Base-by-base conservation (phyloP, 2,888 invertebrate genomes). In the Nineta flava region DNA sequence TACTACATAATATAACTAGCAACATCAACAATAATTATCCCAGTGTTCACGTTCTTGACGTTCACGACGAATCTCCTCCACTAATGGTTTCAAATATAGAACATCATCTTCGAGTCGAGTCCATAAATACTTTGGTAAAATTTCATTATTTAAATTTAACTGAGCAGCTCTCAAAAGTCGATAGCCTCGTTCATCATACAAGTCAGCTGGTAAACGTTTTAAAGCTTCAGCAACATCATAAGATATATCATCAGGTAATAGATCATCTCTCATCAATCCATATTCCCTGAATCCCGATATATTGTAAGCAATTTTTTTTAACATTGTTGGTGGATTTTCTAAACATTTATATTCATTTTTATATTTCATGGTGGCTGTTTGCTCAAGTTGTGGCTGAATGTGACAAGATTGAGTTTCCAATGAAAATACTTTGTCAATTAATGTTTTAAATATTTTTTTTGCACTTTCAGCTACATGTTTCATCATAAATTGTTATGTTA, bases 101-200 rank as follows among this genome's bases (percentile, higher is more conserved):
- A 76, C 72, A 64, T 94, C 93, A 65, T 92, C 84, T 62, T 95
- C 93, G 55, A 75, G 79, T 63, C 86, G 85, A 10, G 85, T 88
- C 96, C 96, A 96, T 63, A 95, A 78, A 41, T 87, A 83, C 64
- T 91, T 83, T 13, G 96, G 96, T 41, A 96, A 71, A 59, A 85
- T 68, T 26, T 70, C 74, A 61, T 93, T 91, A 50, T 78, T 78
- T 55, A 84, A 65, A 19, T 83, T 83, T 26, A 91, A 72, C 58
- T 93, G 87, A 51, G 84, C 64, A 19, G 96, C 96, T 31, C 93
- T 77, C 42, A 85, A 65, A 49, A 93, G 74, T 49, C 96, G 82
- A 65, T 79, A 93, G 63, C 81, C 83, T 53, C 96, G 80, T 62
- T 86, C 88, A 62, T 95, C 92, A 9, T 81, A 63, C 13, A 84